These are phyloP conservation scores for Heliconius ismenius DNA, from an alignment of 2,888 invertebrate species.

Conservation along the genomic window DNA sequence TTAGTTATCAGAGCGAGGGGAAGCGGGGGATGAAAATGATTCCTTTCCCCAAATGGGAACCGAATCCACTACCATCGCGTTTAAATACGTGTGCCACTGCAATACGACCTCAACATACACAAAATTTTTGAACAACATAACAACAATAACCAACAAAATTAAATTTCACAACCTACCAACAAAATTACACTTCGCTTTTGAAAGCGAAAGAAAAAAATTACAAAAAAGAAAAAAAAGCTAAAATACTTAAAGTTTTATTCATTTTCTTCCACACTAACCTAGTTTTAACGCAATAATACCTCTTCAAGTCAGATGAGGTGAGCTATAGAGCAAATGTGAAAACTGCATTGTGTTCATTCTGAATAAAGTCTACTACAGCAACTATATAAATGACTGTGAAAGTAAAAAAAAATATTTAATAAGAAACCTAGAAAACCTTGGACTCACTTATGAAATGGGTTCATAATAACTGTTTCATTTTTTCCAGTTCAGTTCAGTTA, in stretches of 20 bases:
- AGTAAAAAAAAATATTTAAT: slow-evolving; percentile 23
- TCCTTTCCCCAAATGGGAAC: too few species aligned
- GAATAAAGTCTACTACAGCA: slow-evolving; percentile 25
- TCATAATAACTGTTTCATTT: slow-evolving; percentile 18
- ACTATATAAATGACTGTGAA: slow-evolving; percentile 24
- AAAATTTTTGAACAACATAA: background rate
- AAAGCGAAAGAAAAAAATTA: slow-evolving; percentile 16
- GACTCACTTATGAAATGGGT: slow-evolving; percentile 23
- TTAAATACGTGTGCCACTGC: too few species aligned
- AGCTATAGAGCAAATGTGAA: slow-evolving; percentile 26
- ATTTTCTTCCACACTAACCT: slow-evolving; percentile 34
- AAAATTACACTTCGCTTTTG: background rate
- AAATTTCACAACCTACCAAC: background rate
- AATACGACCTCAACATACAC: background rate
- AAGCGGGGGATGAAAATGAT: too few species aligned
- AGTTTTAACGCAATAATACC: slow-evolving; percentile 34
- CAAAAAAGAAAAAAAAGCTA: background rate
- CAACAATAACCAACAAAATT: background rate
- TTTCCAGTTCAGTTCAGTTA: slow-evolving; percentile 17
- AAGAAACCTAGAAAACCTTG: slow-evolving; percentile 25
- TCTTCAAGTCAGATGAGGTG: slow-evolving; percentile 33
- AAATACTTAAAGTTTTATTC: slow-evolving; percentile 21
- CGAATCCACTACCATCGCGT: too few species aligned
- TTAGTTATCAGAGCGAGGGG: too few species aligned
- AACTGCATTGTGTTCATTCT: slow-evolving; percentile 18